Percentiles rank a stretch among this genome's conserved stretches.
These are phyloP conservation scores for Aphidius colemani DNA, from an alignment of 2,888 invertebrate species.

Conservation along the genomic window DNA sequence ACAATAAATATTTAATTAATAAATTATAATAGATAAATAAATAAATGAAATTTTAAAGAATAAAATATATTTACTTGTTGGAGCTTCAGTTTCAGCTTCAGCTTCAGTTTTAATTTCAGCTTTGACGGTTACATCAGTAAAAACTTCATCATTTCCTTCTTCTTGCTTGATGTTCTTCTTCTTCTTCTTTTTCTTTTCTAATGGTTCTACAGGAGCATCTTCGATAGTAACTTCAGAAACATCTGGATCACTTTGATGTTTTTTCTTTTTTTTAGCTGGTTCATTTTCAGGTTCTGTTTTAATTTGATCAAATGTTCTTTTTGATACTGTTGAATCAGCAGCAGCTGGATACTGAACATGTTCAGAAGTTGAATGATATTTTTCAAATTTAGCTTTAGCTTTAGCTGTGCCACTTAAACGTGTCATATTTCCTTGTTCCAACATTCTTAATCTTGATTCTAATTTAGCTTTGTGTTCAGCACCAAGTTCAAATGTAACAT, in stretches of 20 bases:
- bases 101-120: slow-evolving; percentile 11
- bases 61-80: background rate
- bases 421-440: slow-evolving; percentile 84
- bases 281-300: slow-evolving; percentile 35
- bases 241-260: slow-evolving; percentile 31
- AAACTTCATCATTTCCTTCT: slow-evolving; percentile 45
- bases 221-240: slow-evolving; percentile 16
- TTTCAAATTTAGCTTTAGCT: slow-evolving; percentile 87
- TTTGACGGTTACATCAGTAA: too few species aligned
- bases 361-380: slow-evolving; percentile 83
- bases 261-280: slow-evolving; percentile 48
- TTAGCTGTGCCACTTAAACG: slow-evolving; percentile 89
- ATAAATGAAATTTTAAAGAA: too few species aligned
- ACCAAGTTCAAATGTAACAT: slow-evolving; percentile 80
- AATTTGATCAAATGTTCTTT: slow-evolving; percentile 62
- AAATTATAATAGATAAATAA: background rate
- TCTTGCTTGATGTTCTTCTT: slow-evolving; percentile 43
- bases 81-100: slow-evolving; percentile 28
- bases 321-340: slow-evolving; percentile 81
- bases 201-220: slow-evolving; percentile 20
- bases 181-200: slow-evolving; percentile 35
- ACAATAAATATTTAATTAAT: slow-evolving; percentile 2
- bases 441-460: slow-evolving; percentile 75
- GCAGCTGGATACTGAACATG: slow-evolving; percentile 78
- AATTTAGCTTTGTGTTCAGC: slow-evolving; percentile 88